phyloP scores from a whole-genome alignment of 2,797 vertebrate species.

The Pseudochaenichthys georgianus region DNA sequence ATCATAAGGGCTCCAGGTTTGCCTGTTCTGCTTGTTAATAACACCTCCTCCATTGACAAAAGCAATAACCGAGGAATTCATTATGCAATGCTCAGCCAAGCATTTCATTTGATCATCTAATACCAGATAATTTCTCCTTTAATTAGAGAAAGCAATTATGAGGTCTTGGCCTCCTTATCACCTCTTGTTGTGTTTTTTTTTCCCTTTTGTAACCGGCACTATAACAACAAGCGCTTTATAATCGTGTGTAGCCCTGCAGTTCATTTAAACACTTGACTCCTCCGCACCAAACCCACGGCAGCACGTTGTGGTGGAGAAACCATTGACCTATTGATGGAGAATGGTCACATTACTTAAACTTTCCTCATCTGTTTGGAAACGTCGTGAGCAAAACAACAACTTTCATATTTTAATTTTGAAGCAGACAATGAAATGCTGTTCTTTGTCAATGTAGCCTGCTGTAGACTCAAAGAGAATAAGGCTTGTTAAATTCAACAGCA shows the following conservation, averaged over 20 bases:
- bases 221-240: conserved; percentile 26
- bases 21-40: conserved; percentile 49
- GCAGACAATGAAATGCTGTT: neutral
- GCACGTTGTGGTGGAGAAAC: conserved; percentile 9
- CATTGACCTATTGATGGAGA: neutral
- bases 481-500: neutral
- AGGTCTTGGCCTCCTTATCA: conserved; percentile 46
- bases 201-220: conserved; percentile 6
- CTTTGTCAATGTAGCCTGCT: neutral
- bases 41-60: conserved; percentile 46
- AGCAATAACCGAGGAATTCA: conserved; percentile 31
- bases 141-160: conserved; percentile 68
- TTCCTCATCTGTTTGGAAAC: neutral
- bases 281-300: neutral
- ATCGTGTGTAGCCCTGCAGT: conserved; percentile 15
- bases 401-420: neutral
- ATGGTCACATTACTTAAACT: neutral
- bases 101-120: conserved; percentile 57
- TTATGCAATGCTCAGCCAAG: conserved; percentile 53
- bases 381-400: neutral
- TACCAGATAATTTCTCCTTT: conserved; percentile 53
- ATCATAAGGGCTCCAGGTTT: conserved; percentile 24
- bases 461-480: conserved; percentile 1
- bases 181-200: conserved; percentile 1
- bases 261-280: conserved; percentile 36